Evolutionary conservation across 2,888 invertebrate genomes (phyloP).

Genomic region (Chydorus sphaericus): DNA sequence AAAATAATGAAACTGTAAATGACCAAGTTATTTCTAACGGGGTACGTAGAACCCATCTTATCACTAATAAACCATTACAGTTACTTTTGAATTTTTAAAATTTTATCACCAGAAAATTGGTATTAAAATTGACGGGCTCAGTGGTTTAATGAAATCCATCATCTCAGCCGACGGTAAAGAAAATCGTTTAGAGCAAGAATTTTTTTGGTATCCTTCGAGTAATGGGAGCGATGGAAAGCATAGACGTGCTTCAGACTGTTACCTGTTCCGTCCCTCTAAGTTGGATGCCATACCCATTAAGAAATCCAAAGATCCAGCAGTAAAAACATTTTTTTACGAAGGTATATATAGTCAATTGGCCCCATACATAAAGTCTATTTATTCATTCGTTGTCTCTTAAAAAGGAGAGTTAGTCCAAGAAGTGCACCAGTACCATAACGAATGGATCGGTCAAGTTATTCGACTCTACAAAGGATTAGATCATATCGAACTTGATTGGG

Average conservation of each 20-base stretch:
- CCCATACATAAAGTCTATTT: too few species aligned
- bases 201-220: conserved; percentile 55
- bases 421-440: too few species aligned
- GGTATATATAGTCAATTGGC: too few species aligned
- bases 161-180: background rate
- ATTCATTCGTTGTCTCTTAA: too few species aligned
- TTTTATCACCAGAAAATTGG: conserved; percentile 31
- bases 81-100: background rate
- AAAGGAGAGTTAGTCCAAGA: too few species aligned
- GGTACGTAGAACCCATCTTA: background rate
- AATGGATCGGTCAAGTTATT: too few species aligned
- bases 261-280: conserved; percentile 62
- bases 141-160: conserved; percentile 7
- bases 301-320: too few species aligned
- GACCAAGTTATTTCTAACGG: background rate
- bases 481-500: too few species aligned
- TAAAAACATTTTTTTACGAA: too few species aligned
- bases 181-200: conserved; percentile 41
- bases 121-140: conserved; percentile 37
- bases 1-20: background rate
- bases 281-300: conserved; percentile 28
- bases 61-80: background rate
- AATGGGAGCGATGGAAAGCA: conserved; percentile 47
- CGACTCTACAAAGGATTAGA: too few species aligned
- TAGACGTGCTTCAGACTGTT: conserved; percentile 76